Conservation (phyloP, 2,888 invertebrate species). For the Deroplatys truncata region DNA sequence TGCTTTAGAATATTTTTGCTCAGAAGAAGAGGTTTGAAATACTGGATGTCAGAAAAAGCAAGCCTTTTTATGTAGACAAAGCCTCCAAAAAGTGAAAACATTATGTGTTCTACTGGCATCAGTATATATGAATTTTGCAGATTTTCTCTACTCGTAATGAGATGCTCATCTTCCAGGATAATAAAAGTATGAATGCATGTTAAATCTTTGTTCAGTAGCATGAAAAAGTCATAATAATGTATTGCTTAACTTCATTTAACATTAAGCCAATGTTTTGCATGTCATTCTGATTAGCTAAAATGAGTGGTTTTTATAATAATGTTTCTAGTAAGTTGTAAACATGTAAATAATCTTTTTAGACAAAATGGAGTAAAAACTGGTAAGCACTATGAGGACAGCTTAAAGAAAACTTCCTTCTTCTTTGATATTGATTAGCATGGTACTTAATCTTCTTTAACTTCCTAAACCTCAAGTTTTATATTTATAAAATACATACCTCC, state of each 20-base stretch:
- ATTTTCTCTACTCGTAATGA: not conserved
- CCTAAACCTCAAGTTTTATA: no score
- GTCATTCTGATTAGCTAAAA: not conserved
- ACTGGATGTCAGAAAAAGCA: not conserved
- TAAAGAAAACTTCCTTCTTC: no score
- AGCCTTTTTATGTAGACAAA: not conserved
- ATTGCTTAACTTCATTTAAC: not conserved
- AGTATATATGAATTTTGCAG: not conserved
- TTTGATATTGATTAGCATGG: no score
- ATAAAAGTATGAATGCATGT: not conserved
- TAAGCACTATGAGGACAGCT: no score
- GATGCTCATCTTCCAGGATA: not conserved
- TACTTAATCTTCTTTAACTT: no score
- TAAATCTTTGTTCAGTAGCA: not conserved
- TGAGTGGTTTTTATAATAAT: not conserved
- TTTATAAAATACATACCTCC: no score
- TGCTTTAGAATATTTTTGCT: not conserved
- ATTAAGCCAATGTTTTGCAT: not conserved
- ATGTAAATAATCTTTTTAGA: not conserved
- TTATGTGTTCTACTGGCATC: not conserved
- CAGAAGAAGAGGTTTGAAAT: not conserved
- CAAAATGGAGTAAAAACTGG: no score
- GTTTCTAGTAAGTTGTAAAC: not conserved
- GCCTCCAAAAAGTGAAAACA: not conserved
- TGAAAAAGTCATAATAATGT: not conserved